Evolutionary conservation across 1,140 invertebrate species (phyloP), one percentile per base, ranked within the genome.

Genomic region (Atopsyche davidsoni): DNA sequence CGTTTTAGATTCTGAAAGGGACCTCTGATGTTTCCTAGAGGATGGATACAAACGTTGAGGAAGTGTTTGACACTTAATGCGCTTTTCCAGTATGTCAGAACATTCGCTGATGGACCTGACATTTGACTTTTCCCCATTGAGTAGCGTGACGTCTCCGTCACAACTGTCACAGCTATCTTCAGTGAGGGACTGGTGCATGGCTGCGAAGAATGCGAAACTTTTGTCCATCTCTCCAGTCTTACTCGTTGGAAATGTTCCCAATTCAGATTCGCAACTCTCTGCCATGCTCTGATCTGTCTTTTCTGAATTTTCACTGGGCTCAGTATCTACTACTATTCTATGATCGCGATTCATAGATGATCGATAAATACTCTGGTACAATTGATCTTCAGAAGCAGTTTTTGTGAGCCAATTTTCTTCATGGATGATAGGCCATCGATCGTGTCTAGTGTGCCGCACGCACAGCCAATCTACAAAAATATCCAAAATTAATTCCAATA

Each of bases 391-490:
- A 1, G 57, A 58, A 40, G 59, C 44, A 10, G 55, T 67, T 34
- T 47, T 63, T 2, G 67, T 62, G 6, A 74, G 64, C 61, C 76
- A 78, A 31, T 79, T 72, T 56, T 87, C 83, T 38, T 81, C 78
- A 40, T 85, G 78, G 48, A 86, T 77, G 6, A 93, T 77, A 0
- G 91, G 90, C 83, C 90, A 94, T 22, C 80, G 77, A 43, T 92
- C 88, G 51, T 88, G 82, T 18, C 89, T 76, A 55, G 85, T 81
- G 51, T 89, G 86, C 50, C 87, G 76, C 2, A 92, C 83, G 58
- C 87, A 84, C 19, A 89, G 75, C 92, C 92, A 96, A 56, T 89
- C 82, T 78, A 63, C 59, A 55, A 57, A n/a, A n/a, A n/a, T n/a
- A n/a, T n/a, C n/a, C n/a, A n/a, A n/a, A n/a, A n/a, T n/a, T n/a